A percentile compares a stretch with the other conserved stretches of the same genome.
phyloP scores from a whole-genome alignment of 2,888 invertebrate genomes.

The Himalopsyche anomala region DNA sequence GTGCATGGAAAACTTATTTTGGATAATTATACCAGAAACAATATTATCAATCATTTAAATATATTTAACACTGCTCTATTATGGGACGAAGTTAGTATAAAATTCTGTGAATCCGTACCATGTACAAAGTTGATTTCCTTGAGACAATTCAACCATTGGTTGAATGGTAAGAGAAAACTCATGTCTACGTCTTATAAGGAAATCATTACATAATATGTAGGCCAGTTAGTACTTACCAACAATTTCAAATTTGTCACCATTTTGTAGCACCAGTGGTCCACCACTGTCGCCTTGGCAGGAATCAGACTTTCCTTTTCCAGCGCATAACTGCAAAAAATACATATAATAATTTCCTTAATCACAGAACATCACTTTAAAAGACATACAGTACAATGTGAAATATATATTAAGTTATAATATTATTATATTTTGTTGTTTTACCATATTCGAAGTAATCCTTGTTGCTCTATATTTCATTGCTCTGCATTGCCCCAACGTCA shows the following conservation, averaged over 20 bases:
- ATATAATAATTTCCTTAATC: background rate
- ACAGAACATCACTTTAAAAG: no score
- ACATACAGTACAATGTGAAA: background rate
- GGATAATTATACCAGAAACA: no score
- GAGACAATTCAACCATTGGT: no score
- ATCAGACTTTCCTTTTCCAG: conserved; percentile 87
- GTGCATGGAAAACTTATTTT: no score
- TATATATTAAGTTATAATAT: background rate
- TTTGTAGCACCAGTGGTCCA: conserved; percentile 86
- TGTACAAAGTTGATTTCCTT: no score
- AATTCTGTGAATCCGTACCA: no score
- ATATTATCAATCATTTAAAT: no score
- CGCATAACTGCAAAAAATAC: conserved; percentile 79
- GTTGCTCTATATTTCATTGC: conserved; percentile 90
- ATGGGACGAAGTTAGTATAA: no score
- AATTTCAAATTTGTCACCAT: conserved; percentile 86
- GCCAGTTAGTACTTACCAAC: conserved; percentile 79
- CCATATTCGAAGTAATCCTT: conserved; percentile 89
- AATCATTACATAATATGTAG: background rate
- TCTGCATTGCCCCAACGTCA: conserved; percentile 86
- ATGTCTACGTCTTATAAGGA: no score
- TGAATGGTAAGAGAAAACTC: background rate
- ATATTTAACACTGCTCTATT: no score
- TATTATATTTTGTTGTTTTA: conserved; percentile 65
- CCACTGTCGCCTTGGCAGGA: conserved; percentile 94